Percentiles rank a stretch among this genome's conserved stretches.
phyloP scores from a whole-genome alignment of 1,140 invertebrate genomes.

The Aricia agestis region DNA sequence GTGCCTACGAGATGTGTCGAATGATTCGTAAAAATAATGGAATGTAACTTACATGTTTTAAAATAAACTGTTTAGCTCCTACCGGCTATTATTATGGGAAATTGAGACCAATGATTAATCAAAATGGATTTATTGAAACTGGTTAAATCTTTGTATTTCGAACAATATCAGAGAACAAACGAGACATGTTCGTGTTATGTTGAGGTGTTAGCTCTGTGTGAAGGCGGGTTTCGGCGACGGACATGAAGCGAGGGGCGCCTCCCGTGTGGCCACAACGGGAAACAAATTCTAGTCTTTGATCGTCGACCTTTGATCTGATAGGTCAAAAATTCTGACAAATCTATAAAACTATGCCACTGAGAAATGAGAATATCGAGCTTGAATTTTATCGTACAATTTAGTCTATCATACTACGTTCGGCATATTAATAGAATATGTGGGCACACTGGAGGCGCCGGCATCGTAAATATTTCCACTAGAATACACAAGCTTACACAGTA shows the following conservation, averaged over 20 bases:
- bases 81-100: slow-evolving; percentile 13
- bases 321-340: too few species aligned
- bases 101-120: slow-evolving; percentile 43
- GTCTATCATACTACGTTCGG: background rate
- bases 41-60: slow-evolving; percentile 7
- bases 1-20: background rate
- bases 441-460: background rate
- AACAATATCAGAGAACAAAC: slow-evolving; percentile 51
- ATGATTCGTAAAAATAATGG: slow-evolving; percentile 8
- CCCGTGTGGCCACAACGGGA: background rate
- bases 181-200: slow-evolving; percentile 31
- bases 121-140: slow-evolving; percentile 65
- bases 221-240: slow-evolving; percentile 39
- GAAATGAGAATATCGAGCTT: background rate
- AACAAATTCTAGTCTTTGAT: background rate
- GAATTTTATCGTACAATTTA: background rate
- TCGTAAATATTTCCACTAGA: slow-evolving; percentile 12
- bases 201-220: slow-evolving; percentile 43
- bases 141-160: slow-evolving; percentile 53
- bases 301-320: too few species aligned
- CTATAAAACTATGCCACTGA: background rate
- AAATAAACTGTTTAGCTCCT: slow-evolving; percentile 11
- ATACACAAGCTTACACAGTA: slow-evolving; percentile 1
- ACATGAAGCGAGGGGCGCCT: slow-evolving; percentile 22
- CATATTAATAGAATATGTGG: background rate